Conservation (phyloP, 1,140 invertebrate genomes). For the Drosophila sucinea region DNA sequence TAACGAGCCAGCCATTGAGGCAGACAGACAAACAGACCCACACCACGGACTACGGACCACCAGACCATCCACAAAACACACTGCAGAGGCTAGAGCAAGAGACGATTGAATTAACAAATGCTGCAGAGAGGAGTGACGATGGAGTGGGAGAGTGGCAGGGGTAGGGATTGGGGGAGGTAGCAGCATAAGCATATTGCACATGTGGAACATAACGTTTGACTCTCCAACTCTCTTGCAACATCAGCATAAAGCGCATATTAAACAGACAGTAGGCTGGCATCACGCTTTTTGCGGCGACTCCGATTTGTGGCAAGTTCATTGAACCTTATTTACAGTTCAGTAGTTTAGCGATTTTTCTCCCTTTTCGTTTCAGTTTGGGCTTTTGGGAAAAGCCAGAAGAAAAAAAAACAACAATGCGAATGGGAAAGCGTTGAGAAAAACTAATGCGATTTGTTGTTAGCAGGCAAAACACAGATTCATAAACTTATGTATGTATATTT, state of each 20-base stretch:
- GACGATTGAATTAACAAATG: conserved; percentile 74
- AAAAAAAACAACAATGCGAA: conserved; percentile 45
- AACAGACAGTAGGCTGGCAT: conserved; percentile 56
- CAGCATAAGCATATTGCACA: conserved; percentile 58
- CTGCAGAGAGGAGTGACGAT: conserved; percentile 19
- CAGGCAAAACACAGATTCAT: conserved; percentile 53
- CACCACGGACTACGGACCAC: background rate
- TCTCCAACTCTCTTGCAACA: conserved; percentile 62
- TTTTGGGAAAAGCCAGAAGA: conserved; percentile 48
- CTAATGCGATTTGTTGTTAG: conserved; percentile 65
- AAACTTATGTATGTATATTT: conserved; percentile 17
- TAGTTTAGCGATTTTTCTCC: conserved; percentile 79
- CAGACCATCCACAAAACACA: conserved; percentile 7
- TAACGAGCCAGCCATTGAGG: conserved; percentile 60
- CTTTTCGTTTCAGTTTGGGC: conserved; percentile 37
- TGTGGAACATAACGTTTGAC: conserved; percentile 50
- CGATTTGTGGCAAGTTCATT: conserved; percentile 70
- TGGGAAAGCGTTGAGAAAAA: conserved; percentile 70
- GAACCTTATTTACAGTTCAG: conserved; percentile 77
- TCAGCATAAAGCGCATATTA: conserved; percentile 72
- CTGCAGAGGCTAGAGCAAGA: conserved; percentile 19
- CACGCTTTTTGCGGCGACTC: conserved; percentile 29
- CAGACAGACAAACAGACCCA: conserved; percentile 17
- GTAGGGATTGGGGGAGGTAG: background rate
- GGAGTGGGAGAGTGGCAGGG: background rate